These are phyloP conservation scores for Hippocampus barbouri DNA, from an alignment of 2,113 vertebrate genomes.

Conservation along the genomic window DNA sequence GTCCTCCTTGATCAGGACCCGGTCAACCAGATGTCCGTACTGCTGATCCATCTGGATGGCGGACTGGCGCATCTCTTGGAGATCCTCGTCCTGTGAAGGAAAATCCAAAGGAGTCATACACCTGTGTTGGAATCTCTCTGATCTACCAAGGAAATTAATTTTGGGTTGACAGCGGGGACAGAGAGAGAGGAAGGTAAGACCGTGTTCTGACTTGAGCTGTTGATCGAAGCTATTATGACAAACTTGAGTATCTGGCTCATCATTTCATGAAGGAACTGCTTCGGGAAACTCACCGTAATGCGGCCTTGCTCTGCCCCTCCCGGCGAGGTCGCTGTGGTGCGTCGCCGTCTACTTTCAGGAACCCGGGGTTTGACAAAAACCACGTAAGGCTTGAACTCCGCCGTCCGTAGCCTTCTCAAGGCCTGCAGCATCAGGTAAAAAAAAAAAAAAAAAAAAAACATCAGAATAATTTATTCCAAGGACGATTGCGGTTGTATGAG, in stretches of 20 bases:
- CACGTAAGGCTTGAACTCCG: slow-evolving; percentile 90
- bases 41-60: slow-evolving; percentile 86
- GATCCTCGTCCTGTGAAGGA: slow-evolving; percentile 80
- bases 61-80: slow-evolving; percentile 86
- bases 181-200: no score
- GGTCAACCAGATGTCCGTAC: slow-evolving; percentile 87
- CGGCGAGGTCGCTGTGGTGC: slow-evolving; percentile 71
- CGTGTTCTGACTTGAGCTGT: no score
- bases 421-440: slow-evolving; percentile 68
- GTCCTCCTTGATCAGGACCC: slow-evolving; percentile 85
- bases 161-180: neutral
- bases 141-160: neutral
- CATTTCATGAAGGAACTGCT: neutral
- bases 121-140: neutral
- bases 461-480: neutral
- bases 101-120: neutral
- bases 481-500: neutral
- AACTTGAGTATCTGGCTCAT: no score
- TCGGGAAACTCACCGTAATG: slow-evolving; percentile 60
- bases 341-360: slow-evolving; percentile 77
- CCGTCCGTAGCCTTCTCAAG: slow-evolving; percentile 83
- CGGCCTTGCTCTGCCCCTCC: slow-evolving; percentile 77
- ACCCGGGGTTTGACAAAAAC: slow-evolving; percentile 88
- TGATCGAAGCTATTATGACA: no score
- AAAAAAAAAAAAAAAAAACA: neutral